Percentiles rank a stretch among this genome's conserved stretches.
Conservation (phyloP, 2,113 vertebrate genomes). For the Lucifuga dentata region DNA sequence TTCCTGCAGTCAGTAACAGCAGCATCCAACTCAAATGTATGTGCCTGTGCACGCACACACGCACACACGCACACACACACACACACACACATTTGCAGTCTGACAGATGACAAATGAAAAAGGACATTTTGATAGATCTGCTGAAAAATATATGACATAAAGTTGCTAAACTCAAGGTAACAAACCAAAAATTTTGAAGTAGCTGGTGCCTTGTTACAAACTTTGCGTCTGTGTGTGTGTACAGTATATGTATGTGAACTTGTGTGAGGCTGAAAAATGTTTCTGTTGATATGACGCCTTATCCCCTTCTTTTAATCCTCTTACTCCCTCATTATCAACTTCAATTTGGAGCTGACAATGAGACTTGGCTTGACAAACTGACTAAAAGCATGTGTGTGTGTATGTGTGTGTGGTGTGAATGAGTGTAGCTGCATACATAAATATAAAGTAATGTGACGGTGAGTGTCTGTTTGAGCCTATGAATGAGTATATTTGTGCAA, state of each 20-base stretch:
- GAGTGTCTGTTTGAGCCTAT: conserved; percentile 10
- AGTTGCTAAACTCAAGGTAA: conserved; percentile 26
- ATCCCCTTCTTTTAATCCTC: conserved; percentile 39
- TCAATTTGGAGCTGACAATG: conserved; percentile 20
- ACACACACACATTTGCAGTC: conserved; percentile 48
- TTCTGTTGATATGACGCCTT: conserved; percentile 34
- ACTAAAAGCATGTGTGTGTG: conserved; percentile 9
- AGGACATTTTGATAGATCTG: conserved; percentile 48
- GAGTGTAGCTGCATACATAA: conserved; percentile 15
- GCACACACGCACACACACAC: neutral
- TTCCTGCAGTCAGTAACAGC: conserved; percentile 64
- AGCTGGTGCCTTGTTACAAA: conserved; percentile 6
- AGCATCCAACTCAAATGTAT: conserved; percentile 35
- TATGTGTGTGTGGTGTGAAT: neutral
- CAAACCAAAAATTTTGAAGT: conserved; percentile 32
- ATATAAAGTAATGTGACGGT: conserved; percentile 1
- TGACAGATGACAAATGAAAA: conserved; percentile 60
- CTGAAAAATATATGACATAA: conserved; percentile 23
- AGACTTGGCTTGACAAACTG: conserved; percentile 28
- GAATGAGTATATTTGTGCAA: conserved; percentile 8
- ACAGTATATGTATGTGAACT: conserved; percentile 2
- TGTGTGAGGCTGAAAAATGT: conserved; percentile 30
- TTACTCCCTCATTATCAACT: conserved; percentile 20
- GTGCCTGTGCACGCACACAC: neutral
- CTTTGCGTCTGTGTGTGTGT: neutral